Evolutionary conservation across 2,797 vertebrate species (phyloP), one percentile per base, ranked within the genome.

Genomic region (Danionella dracula): DNA sequence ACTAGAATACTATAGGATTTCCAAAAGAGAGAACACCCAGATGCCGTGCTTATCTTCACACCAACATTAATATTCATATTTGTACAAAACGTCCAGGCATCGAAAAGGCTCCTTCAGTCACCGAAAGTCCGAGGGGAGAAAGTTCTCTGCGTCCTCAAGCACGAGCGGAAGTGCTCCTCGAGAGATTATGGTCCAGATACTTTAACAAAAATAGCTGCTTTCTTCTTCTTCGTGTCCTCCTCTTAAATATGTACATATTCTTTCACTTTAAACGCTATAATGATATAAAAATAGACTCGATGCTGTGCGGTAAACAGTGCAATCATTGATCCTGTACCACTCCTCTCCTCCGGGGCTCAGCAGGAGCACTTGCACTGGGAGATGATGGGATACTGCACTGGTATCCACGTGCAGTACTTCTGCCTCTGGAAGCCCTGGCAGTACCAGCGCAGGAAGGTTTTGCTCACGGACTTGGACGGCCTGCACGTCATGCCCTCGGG

Each of bases 341-440:
- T n/a, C 44, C 42, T 62, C 17, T 20, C 54, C 53, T 2, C 40
- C 10, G 40, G 40, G 51, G 77, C 82, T 92, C 89, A 96, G 83
- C 94, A 96, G 79, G 92, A 92, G 75, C 94, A 95, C 86, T 95
- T 94, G 91, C 94, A 96, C 90, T 96, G 93, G 76, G 94, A 94
- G 88, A 96, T 93, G 82, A 96, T 90, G 32, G 93, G 94, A 85
- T 96, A 96, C 85, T 96, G 94, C 76, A 95, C 91, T 74, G 90
- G 90, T 88, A 96, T 94, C 94, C 94, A 96, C 77, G 93, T 94
- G 86, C 94, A 96, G 86, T 92, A 95, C 81, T 93, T 93, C 78
- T 93, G 93, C 82, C 85, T 91, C 78, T 90, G 83, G 90, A 94
- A 96, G n/a, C 94, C 94, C 79, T 96, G 94, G 82, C 94, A 96